A percentile compares a stretch with the other conserved stretches of the same genome.
phyloP scores from a whole-genome alignment of 1,140 invertebrate genomes.

The Scaptomyza hsui region DNA sequence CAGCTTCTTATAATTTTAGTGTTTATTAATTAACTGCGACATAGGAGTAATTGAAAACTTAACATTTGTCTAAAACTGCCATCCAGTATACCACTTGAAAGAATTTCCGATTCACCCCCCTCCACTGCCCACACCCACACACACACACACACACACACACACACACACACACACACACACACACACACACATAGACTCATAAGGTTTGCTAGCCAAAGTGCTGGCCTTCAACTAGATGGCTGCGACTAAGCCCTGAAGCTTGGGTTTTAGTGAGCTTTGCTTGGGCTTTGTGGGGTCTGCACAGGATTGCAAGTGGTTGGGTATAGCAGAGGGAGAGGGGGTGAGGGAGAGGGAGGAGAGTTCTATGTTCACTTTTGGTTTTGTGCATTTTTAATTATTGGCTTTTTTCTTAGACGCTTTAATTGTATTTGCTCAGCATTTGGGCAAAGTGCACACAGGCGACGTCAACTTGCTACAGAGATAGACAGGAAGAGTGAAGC shows the following conservation, averaged over 20 bases:
- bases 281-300: background rate
- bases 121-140: background rate
- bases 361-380: constrained; percentile 64
- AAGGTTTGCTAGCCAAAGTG: constrained; percentile 13
- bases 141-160: constrained; percentile 4
- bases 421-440: constrained; percentile 79
- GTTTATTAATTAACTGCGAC: constrained; percentile 17
- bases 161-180: constrained; percentile 1
- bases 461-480: constrained; percentile 1
- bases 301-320: background rate
- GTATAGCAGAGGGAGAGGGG: too few relatives aligned
- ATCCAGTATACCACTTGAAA: constrained; percentile 9
- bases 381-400: constrained; percentile 81
- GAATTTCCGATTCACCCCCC: background rate
- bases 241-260: constrained; percentile 10
- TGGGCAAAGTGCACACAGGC: constrained; percentile 52
- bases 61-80: constrained; percentile 3
- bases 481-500: background rate
- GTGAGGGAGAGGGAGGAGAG: background rate
- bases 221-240: constrained; percentile 16
- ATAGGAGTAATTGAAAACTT: constrained; percentile 20
- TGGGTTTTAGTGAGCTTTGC: constrained; percentile 15
- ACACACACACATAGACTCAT: constrained; percentile 11
- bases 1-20: background rate
- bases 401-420: constrained; percentile 78